Evolutionary conservation across 2,113 vertebrate species (phyloP), one percentile per base, ranked within the genome.

Genomic region (Clarias gariepinus): DNA sequence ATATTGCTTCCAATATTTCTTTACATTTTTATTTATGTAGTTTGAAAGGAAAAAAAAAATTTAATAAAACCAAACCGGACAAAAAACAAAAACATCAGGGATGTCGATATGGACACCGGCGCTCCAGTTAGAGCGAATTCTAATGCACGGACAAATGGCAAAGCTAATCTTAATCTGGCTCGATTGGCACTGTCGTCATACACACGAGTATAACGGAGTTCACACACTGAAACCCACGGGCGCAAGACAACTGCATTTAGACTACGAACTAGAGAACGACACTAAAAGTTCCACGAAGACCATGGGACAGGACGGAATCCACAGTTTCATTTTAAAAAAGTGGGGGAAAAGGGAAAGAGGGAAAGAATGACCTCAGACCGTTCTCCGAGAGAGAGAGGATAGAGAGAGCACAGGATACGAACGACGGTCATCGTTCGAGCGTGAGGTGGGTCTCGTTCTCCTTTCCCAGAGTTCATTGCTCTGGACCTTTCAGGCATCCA

Each of bases 211-310:
- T 95, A 95, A 95, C 95, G 95, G 93, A 95, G 94, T 94, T 95
- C 94, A 95, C 95, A 95, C 94, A 95, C 93, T 94, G 90, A 90
- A 90, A 94, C 95, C 78, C 92, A 95, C 95, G 94, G 94, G 94
- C 94, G 94, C 94, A 93, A 94, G 94, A 95, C 86, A 83, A 87
- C 95, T 95, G 95, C 94, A 95, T 95, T 95, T 95, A 94, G 94
- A 95, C 95, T 95, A 95, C 95, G 94, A 95, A 95, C 95, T 95
- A 95, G 94, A 95, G 94, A 95, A 94, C 95, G 95, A 95, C 95
- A 93, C 93, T 95, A 95, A 95, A 81, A 95, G 68, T 93, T 95
- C 95, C 95, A 95, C 94, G 93, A 95, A 95, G 95, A 95, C 94
- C 95, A 95, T 95, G 94, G 94, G 94, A 95, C 95, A 92, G 94